These are phyloP conservation scores for Menura novaehollandiae DNA, from an alignment of 2,113 vertebrate genomes.

Conservation along the genomic window DNA sequence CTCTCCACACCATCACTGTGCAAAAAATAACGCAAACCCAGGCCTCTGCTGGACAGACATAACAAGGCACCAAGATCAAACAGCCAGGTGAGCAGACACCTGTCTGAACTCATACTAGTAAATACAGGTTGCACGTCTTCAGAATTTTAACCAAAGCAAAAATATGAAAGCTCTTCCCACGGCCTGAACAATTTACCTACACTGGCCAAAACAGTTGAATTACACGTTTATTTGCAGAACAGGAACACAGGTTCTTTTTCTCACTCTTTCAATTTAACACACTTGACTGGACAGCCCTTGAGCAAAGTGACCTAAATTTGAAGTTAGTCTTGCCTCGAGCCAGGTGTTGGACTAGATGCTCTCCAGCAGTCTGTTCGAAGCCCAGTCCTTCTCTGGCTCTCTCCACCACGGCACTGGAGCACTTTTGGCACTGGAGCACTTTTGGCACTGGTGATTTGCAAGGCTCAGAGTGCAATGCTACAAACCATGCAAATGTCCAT, in stretches of 20 bases:
- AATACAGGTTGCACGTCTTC: constrained; percentile 8
- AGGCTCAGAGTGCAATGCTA: not conserved
- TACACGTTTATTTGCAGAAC: not conserved
- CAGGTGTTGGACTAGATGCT: not conserved
- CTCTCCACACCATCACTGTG: rapidly evolving
- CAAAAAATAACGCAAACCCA: not conserved
- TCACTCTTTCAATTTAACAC: not conserved
- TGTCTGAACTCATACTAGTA: constrained; percentile 14
- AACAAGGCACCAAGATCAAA: not conserved
- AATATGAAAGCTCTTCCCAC: not conserved
- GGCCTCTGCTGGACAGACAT: not conserved
- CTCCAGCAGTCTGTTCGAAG: not conserved
- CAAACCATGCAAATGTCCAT: not conserved
- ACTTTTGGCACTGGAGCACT: not conserved
- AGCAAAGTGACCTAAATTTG: constrained; percentile 19
- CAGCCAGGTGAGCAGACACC: not conserved
- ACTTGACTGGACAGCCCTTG: not conserved
- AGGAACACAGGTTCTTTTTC: not conserved
- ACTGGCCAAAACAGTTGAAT: not conserved
- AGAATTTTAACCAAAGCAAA: not conserved
- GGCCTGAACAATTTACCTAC: not conserved
- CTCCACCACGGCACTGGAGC: rapidly evolving
- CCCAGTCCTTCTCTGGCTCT: not conserved
- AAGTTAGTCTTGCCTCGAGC: not conserved
- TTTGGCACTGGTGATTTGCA: not conserved